Evolutionary conservation across 2,888 invertebrate species (phyloP).

Genomic region (Suillia variegata): DNA sequence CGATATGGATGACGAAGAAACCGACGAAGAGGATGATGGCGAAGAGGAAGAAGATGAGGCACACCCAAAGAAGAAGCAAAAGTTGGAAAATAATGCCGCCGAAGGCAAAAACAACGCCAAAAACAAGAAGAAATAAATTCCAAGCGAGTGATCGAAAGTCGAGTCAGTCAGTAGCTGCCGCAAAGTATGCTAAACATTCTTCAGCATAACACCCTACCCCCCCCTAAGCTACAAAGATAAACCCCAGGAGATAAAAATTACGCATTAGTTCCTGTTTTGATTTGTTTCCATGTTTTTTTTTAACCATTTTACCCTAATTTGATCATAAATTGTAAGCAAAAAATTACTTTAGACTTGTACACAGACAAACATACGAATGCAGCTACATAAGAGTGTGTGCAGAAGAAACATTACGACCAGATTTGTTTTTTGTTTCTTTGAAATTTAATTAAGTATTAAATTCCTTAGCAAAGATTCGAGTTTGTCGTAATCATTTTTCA

Average conservation of each 20-base stretch:
- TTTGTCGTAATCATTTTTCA: no score
- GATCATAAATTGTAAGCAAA: neutral
- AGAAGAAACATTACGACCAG: no score
- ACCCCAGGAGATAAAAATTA: constrained; percentile 9
- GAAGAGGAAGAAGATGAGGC: constrained; percentile 75
- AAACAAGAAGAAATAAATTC: constrained; percentile 67
- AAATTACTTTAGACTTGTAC: neutral
- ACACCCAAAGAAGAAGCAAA: constrained; percentile 80
- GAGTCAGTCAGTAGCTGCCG: constrained; percentile 9
- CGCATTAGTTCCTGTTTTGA: neutral
- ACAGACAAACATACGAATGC: neutral
- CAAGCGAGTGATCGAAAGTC: neutral
- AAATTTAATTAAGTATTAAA: no score
- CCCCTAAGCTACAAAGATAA: constrained; percentile 19
- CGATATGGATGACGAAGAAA: constrained; percentile 80
- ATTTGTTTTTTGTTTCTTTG: no score
- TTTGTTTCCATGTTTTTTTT: neutral
- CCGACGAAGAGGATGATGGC: constrained; percentile 69
- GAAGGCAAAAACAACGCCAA: constrained; percentile 73
- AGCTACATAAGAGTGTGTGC: constrained; percentile 1
- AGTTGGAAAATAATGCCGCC: constrained; percentile 72
- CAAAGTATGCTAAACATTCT: constrained; percentile 19
- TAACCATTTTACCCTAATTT: neutral
- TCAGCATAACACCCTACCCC: constrained; percentile 13
- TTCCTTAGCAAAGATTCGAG: no score